Evolutionary conservation across 2,113 vertebrate genomes (phyloP).

Genomic region (Scomber scombrus): DNA sequence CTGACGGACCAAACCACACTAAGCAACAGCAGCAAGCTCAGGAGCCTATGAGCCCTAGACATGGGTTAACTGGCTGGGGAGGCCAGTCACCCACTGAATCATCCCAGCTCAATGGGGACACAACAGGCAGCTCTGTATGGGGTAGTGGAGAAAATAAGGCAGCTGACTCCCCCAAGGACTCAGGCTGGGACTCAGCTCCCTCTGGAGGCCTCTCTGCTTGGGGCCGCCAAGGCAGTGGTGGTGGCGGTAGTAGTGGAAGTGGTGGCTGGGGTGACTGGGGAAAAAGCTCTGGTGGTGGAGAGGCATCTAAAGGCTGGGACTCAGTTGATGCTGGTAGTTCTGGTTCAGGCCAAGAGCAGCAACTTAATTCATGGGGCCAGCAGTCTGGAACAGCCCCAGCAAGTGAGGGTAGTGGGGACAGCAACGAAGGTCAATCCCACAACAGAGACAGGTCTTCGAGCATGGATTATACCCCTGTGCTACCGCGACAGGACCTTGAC

Average conservation of each 20-base stretch:
- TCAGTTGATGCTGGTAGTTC: slow-evolving; percentile 75
- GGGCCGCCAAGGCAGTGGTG: slow-evolving; percentile 87
- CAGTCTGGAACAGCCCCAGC: slow-evolving; percentile 86
- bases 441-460: slow-evolving; percentile 86
- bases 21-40: slow-evolving; percentile 83
- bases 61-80: slow-evolving; percentile 95
- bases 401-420: slow-evolving; percentile 93
- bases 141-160: slow-evolving; percentile 89
- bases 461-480: slow-evolving; percentile 82
- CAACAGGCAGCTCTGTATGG: slow-evolving; percentile 90
- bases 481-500: slow-evolving; percentile 95
- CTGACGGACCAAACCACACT: slow-evolving; percentile 97
- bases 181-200: slow-evolving; percentile 91
- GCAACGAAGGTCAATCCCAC: slow-evolving; percentile 85
- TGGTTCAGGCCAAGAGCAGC: slow-evolving; percentile 79
- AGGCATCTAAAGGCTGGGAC: slow-evolving; percentile 92
- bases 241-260: slow-evolving; percentile 86
- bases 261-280: slow-evolving; percentile 90
- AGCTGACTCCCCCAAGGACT: slow-evolving; percentile 81
- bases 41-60: slow-evolving; percentile 90
- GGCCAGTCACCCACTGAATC: slow-evolving; percentile 92
- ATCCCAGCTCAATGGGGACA: slow-evolving; percentile 83
- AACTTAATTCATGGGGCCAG: slow-evolving; percentile 88
- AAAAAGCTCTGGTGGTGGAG: slow-evolving; percentile 82
- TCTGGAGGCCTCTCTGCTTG: slow-evolving; percentile 90